phyloP scores from a whole-genome alignment of 1,140 invertebrate species.

The Pseudomyrmex sp. region DNA sequence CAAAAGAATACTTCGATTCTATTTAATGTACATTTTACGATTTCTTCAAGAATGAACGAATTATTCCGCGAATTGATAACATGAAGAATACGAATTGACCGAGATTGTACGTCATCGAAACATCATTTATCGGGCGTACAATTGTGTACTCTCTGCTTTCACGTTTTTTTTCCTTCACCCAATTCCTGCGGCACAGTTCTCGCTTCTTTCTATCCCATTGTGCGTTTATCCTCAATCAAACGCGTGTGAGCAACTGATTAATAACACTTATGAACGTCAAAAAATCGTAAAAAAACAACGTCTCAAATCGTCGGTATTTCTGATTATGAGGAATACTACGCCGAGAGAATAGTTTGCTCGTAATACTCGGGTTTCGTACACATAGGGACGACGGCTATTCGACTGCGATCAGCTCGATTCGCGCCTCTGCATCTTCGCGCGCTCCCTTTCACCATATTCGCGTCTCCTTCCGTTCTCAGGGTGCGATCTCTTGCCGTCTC shows the following conservation, averaged over 20 bases:
- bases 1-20: neutral
- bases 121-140: neutral
- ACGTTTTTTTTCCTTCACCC: slow-evolving; percentile 9
- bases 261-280: neutral
- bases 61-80: neutral
- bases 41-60: neutral
- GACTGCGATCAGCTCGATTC: slow-evolving; percentile 50
- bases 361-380: slow-evolving; percentile 17
- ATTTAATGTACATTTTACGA: neutral
- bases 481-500: neutral
- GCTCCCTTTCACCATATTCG: slow-evolving; percentile 67
- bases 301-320: slow-evolving; percentile 3
- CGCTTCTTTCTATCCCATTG: slow-evolving; percentile 35
- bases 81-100: neutral
- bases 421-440: slow-evolving; percentile 40
- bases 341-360: neutral
- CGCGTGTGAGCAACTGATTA: neutral
- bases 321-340: neutral
- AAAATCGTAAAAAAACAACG: neutral
- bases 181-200: neutral
- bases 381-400: slow-evolving; percentile 46
- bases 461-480: neutral
- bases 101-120: neutral
- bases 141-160: slow-evolving; percentile 5
- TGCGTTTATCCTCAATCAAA: neutral